These are phyloP conservation scores for Clarias batrachus DNA, from an alignment of 2,113 vertebrate genomes.

Conservation along the genomic window DNA sequence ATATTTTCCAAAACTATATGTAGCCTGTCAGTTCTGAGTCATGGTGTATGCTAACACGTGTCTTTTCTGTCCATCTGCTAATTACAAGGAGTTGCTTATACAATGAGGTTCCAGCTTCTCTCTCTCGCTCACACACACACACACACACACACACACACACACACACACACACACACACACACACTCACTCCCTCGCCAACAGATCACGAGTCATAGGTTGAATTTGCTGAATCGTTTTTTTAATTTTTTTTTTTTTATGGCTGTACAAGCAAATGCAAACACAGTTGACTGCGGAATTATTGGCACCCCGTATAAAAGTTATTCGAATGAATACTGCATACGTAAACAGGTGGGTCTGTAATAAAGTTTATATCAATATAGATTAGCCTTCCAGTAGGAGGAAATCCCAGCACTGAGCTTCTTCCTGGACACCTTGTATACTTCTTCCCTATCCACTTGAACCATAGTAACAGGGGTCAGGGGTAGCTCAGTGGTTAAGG, in stretches of 20 bases:
- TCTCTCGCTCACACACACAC: neutral
- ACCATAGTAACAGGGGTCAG: neutral
- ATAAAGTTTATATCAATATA: no score
- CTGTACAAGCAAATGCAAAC: neutral
- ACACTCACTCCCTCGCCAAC: neutral
- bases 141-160: neutral
- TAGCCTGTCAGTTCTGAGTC: neutral
- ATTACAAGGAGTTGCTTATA: conserved; percentile 5
- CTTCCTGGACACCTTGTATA: neutral
- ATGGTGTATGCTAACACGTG: neutral
- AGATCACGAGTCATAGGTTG: neutral
- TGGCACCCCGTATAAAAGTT: neutral
- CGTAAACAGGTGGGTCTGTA: neutral
- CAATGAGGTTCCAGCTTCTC: neutral
- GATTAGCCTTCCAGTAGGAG: no score
- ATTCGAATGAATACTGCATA: neutral
- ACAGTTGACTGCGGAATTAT: neutral
- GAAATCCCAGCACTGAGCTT: neutral
- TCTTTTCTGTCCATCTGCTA: conserved; percentile 4
- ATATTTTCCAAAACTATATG: neutral
- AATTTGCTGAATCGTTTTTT: neutral
- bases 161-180: neutral
- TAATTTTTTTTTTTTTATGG: no score
- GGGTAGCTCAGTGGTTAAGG: no score
- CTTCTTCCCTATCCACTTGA: neutral